These are phyloP conservation scores for Clarias batrachus DNA, from an alignment of 2,113 vertebrate genomes.

Conservation along the genomic window DNA sequence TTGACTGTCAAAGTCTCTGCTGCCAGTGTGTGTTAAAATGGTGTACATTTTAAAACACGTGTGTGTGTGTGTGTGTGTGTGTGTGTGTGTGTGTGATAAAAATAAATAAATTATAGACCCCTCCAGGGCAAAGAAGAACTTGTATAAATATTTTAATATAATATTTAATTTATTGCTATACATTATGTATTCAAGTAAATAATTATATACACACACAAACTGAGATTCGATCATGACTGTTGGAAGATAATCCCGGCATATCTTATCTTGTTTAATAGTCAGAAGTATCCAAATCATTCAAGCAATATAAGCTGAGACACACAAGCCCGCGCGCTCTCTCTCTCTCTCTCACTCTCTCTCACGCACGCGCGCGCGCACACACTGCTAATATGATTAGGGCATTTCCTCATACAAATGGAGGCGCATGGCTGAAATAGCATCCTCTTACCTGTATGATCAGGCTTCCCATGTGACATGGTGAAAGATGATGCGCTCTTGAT, in stretches of 20 bases:
- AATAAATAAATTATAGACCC: no score
- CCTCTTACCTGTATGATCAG: slow-evolving; percentile 35
- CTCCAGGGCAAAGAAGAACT: no score
- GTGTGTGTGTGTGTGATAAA: no score
- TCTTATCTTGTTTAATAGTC: not conserved
- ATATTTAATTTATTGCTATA: no score
- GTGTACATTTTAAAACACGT: no score
- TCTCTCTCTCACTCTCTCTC: not conserved
- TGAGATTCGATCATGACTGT: not conserved
- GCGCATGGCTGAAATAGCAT: not conserved
- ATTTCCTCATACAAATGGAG: not conserved
- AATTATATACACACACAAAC: not conserved
- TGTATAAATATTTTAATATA: no score
- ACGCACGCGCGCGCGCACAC: no score
- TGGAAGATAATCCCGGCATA: not conserved
- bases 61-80: no score
- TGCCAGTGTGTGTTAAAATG: no score
- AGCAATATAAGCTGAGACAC: not conserved
- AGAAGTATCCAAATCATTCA: not conserved
- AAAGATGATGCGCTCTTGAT: slow-evolving; percentile 6
- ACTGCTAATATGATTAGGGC: not conserved
- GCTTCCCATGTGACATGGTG: slow-evolving; percentile 39
- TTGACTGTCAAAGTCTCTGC: no score
- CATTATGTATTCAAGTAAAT: no score
- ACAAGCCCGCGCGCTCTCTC: not conserved